Conservation (phyloP, 2,113 vertebrate species). For the Hemichromis elongatus region DNA sequence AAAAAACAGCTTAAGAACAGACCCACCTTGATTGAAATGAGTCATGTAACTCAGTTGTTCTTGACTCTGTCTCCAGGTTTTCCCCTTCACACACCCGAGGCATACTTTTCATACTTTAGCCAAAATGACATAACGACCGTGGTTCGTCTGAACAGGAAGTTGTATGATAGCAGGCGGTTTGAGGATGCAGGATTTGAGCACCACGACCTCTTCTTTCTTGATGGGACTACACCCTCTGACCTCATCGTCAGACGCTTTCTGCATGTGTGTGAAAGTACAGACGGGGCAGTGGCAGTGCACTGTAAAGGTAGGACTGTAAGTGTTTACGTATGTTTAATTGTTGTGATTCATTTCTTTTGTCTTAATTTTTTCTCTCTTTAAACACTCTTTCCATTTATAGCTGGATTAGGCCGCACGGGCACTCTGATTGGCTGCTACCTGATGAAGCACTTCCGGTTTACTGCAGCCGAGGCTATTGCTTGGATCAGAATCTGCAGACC, state of each 20-base stretch:
- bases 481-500: constrained; percentile 91
- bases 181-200: constrained; percentile 85
- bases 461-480: constrained; percentile 85
- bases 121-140: constrained; percentile 78
- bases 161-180: constrained; percentile 84
- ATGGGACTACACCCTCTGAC: constrained; percentile 86
- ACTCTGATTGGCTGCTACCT: constrained; percentile 90
- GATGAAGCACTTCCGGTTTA: constrained; percentile 91
- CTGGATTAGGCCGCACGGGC: constrained; percentile 88
- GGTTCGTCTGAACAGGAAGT: constrained; percentile 85
- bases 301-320: constrained; percentile 79
- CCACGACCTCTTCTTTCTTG: constrained; percentile 85
- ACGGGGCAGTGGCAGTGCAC: constrained; percentile 82
- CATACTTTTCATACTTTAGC: constrained; percentile 85
- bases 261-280: constrained; percentile 81
- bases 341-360: not conserved
- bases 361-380: not conserved
- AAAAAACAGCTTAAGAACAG: not conserved
- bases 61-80: constrained; percentile 70
- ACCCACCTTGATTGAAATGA: not conserved
- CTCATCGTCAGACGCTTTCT: constrained; percentile 82
- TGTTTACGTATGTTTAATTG: rapidly evolving
- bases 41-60: rapidly evolving
- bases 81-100: constrained; percentile 86
- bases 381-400: constrained; percentile 55